phyloP scores from a whole-genome alignment of 2,797 vertebrate genomes.

The Leontopithecus rosalia region DNA sequence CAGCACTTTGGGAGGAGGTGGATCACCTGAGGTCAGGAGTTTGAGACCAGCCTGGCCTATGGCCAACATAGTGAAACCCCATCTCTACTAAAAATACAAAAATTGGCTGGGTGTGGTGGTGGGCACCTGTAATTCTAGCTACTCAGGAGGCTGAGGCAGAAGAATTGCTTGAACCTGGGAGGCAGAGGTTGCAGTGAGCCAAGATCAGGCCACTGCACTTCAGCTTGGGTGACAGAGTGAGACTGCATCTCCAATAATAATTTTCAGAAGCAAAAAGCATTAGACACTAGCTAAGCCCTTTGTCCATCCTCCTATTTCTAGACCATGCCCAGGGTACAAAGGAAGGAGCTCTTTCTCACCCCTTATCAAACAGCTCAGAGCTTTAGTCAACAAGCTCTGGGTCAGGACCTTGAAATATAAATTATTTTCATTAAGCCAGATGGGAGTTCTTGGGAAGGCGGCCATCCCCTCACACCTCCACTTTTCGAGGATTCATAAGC shows the following conservation, averaged over 20 bases:
- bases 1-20: too few relatives aligned
- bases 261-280: not conserved
- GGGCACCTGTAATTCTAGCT: too few relatives aligned
- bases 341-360: not conserved
- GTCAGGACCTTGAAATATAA: not conserved
- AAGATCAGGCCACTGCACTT: too few relatives aligned
- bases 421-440: not conserved
- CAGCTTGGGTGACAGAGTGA: too few relatives aligned
- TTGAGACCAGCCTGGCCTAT: too few relatives aligned
- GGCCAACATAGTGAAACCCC: too few relatives aligned
- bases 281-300: not conserved
- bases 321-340: not conserved
- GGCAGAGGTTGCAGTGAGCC: too few relatives aligned
- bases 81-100: too few relatives aligned
- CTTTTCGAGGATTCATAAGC: not conserved
- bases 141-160: too few relatives aligned
- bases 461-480: not conserved
- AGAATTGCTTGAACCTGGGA: too few relatives aligned
- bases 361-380: not conserved
- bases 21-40: too few relatives aligned
- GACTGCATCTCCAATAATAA: not conserved
- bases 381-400: not conserved
- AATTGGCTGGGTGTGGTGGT: too few relatives aligned
- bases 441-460: not conserved
- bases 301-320: not conserved